Conservation (phyloP, 2,113 vertebrate species). For the Ammodytes dubius region DNA sequence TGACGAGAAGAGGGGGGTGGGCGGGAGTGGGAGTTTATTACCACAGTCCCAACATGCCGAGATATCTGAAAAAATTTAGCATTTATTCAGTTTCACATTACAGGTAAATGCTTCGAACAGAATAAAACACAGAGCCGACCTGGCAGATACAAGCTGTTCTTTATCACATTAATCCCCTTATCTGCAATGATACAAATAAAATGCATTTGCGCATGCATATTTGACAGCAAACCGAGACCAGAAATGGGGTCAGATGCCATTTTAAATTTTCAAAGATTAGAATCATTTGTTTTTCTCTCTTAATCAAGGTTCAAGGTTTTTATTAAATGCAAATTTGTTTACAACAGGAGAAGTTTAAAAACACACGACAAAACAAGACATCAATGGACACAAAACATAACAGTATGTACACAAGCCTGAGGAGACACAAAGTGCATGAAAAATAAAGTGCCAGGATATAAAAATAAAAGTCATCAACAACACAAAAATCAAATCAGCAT, state of each 20-base stretch:
- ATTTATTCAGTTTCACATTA: constrained; percentile 45
- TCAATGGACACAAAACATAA: too few relatives aligned
- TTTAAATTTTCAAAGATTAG: background rate
- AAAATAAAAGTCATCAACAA: too few relatives aligned
- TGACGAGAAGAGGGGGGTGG: constrained; percentile 43
- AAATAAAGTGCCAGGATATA: too few relatives aligned
- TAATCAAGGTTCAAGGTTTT: too few relatives aligned
- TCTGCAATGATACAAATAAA: background rate
- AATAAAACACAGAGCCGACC: constrained; percentile 5
- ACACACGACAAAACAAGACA: too few relatives aligned
- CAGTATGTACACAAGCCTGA: too few relatives aligned
- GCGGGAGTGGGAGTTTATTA: constrained; percentile 52
- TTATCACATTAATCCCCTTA: background rate
- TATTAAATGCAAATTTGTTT: too few relatives aligned
- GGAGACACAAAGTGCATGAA: too few relatives aligned
- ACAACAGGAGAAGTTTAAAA: too few relatives aligned
- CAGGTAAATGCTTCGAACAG: constrained; percentile 26
- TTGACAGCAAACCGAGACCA: background rate
- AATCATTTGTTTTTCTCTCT: background rate
- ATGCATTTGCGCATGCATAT: background rate
- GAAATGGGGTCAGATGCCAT: background rate
- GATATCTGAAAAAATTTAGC: constrained; percentile 53
- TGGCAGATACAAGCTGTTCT: background rate
- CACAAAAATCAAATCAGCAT: too few relatives aligned
- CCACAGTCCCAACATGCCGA: constrained; percentile 41